phyloP scores from a whole-genome alignment of 2,113 vertebrate genomes.

The Sclerurus mexicanus region DNA sequence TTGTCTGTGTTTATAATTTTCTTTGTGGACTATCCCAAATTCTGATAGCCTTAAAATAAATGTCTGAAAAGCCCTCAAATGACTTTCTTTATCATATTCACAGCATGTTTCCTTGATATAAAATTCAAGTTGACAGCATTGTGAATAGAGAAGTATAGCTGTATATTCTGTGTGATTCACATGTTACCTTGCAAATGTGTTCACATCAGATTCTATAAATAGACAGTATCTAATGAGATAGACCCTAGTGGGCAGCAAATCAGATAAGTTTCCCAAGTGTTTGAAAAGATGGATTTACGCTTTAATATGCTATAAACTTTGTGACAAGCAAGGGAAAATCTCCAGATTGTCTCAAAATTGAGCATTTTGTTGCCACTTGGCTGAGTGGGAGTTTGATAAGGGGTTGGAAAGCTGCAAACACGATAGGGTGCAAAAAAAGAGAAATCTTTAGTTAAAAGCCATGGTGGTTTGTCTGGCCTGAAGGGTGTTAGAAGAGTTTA shows the following conservation, averaged over 20 bases:
- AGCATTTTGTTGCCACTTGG: conserved; percentile 45
- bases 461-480: neutral
- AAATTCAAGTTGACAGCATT: conserved; percentile 32
- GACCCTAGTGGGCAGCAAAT: conserved; percentile 7
- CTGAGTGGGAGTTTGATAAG: conserved; percentile 19
- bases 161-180: conserved; percentile 24
- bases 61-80: neutral
- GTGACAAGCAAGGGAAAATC: conserved; percentile 28
- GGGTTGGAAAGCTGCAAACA: neutral
- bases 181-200: conserved; percentile 30
- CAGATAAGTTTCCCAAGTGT: neutral
- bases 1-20: neutral
- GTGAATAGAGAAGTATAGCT: neutral
- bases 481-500: neutral
- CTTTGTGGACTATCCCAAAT: neutral
- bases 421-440: neutral
- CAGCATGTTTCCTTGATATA: neutral
- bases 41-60: conserved; percentile 32
- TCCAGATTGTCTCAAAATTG: conserved; percentile 54
- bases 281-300: neutral
- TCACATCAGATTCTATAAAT: conserved; percentile 28
- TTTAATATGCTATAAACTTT: conserved; percentile 26
- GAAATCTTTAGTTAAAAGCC: neutral
- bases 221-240: conserved; percentile 6
- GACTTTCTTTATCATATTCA: conserved; percentile 17